Evolutionary conservation across 2,888 invertebrate species (phyloP), one percentile per base, ranked within the genome.

Genomic region (Ennomos fuscantarius): DNA sequence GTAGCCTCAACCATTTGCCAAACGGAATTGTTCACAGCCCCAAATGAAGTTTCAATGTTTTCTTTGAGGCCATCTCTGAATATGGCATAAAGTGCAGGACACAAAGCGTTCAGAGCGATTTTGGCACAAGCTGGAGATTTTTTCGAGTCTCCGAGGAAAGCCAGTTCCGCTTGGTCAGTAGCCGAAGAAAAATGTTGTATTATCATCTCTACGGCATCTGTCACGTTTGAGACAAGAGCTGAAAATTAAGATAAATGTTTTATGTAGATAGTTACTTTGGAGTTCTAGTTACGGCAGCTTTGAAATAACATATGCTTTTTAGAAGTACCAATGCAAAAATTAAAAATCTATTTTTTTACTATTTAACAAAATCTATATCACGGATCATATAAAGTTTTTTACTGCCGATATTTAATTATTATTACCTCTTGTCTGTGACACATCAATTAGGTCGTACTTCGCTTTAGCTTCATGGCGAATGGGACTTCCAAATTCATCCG

Each of bases 1-100:
- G 97, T 96, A 35, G 96, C 96, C 86, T 97, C 97, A 6, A 97
- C 96, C 67, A 98, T 96, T 88, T 96, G 96, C 97, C 97, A 98
- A 48, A 97, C 96, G 8, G 96, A 96, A 79, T 97, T 97, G 69
- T 95, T 94, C 49, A 97, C 96, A 12, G 96, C 95, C 40, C 97
- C 97, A 78, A 97, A 97, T 37, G 97, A 95, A 6, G 97, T 97
- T 78, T 96, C 95, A 50, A 97, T 93, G 67, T 93, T 95, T 35
- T 96, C 95, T 78, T 96, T 96, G 13, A 98, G 93, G 1, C 97
- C 98, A 79, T 98, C 97, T 70, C 96, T 95, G 73, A 98, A 94
- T 55, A 98, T 94, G 3, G 96, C 95, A 72, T 97, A 96, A 35
- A 98, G 88, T 9, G 97, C 96, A 1, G 97, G 97, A 79, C 97